Conservation (phyloP, 2,888 invertebrate species). For the Podotricha telesiphe region DNA sequence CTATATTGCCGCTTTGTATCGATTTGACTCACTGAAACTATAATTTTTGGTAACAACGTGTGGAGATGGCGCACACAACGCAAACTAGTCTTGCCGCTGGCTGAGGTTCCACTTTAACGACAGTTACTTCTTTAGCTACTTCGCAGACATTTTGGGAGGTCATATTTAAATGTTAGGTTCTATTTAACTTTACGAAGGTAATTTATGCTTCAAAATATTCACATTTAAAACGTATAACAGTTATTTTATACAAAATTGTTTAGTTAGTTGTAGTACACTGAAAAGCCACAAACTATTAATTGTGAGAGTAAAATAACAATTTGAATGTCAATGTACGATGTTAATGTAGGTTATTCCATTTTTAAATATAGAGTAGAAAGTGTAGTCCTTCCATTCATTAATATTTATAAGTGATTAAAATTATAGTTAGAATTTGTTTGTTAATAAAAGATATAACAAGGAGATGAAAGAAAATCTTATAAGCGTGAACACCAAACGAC, state of each 20-base stretch:
- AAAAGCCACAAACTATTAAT: too few species aligned
- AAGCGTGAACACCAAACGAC: conserved; percentile 33
- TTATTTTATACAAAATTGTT: too few species aligned
- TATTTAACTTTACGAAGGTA: neutral
- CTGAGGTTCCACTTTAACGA: conserved; percentile 30
- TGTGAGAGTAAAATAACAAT: too few species aligned
- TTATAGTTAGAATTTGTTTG: neutral
- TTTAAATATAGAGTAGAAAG: too few species aligned
- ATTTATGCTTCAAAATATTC: neutral
- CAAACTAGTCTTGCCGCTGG: conserved; percentile 32
- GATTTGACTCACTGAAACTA: conserved; percentile 72
- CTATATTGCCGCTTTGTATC: conserved; percentile 67
- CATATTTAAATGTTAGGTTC: neutral
- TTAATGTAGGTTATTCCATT: too few species aligned
- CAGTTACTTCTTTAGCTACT: conserved; percentile 25
- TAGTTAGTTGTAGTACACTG: too few species aligned
- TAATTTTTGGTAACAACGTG: conserved; percentile 47
- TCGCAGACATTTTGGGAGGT: conserved; percentile 17
- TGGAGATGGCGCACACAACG: conserved; percentile 42
- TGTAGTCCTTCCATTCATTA: too few species aligned
- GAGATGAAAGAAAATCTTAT: conserved; percentile 20
- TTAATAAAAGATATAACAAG: neutral
- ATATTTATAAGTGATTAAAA: too few species aligned
- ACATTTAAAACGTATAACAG: too few species aligned
- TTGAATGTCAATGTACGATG: too few species aligned